Evolutionary conservation across 2,797 vertebrate genomes (phyloP), one percentile per base, ranked within the genome.

Genomic region (Periparus ater): DNA sequence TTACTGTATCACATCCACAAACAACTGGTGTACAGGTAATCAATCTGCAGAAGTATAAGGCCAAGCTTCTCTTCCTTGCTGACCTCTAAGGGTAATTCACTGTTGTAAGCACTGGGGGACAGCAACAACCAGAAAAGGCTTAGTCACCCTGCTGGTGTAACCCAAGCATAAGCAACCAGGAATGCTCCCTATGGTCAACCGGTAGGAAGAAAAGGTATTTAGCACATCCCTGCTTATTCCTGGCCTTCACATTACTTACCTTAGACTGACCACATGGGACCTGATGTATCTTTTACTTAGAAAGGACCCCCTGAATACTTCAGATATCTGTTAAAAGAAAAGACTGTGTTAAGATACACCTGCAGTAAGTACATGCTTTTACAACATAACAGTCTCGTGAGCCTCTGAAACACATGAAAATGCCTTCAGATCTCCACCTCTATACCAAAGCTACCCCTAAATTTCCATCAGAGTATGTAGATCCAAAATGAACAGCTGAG

Each of bases 281-380:
- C 83, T 96, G 93, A 97, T 82, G 60, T 97, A 97, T 54, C 94
- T 94, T 74, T 73, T 95, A 42, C 85, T 96, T 90, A 98, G 96
- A 89, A 75, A 94, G 77, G 97, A 98, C 18, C 42, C 92, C 75
- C 79, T 94, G 96, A 98, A 98, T 90, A 95, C 53, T 45, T 73
- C n/a, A 88, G 96, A 77, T 73, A 98, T 61, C 98, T 98, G 95
- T 97, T 85, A 80, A 96, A 96, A 93, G 54, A 91, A 94, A 89
- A 92, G 21, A 27, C 15, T 29, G 4, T 38, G 16, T 96, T 85
- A 89, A 88, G 93, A 70, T 25, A 75, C 6, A 60, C 5, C 6
- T 54, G 30, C 26, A 62, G 27, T 27, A 74, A 2, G 4, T 11
- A 58, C 4, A 13, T 19, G 4, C 14, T 65, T 29, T 85, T 57